phyloP scores from a whole-genome alignment of 2,113 vertebrate genomes.

The Ailurus styani region DNA sequence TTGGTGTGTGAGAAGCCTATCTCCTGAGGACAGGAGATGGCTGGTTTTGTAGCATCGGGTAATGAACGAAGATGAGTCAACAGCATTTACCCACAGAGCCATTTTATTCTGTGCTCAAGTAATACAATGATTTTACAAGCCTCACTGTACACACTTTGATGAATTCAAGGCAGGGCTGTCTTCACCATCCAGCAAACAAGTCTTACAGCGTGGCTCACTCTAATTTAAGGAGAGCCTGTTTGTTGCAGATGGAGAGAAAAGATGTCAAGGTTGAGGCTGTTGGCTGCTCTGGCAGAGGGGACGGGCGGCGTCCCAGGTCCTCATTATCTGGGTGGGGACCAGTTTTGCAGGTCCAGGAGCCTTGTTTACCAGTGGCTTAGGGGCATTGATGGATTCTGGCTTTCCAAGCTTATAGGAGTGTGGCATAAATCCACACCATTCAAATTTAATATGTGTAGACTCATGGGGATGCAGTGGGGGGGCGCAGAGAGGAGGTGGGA shows the following conservation, averaged over 20 bases:
- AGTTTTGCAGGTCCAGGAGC: not conserved
- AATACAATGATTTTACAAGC: not conserved
- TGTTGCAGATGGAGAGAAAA: not conserved
- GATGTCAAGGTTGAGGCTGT: not conserved
- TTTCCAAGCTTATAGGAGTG: not conserved
- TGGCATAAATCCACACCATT: not conserved
- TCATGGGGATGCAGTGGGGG: not conserved
- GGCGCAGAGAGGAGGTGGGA: not conserved
- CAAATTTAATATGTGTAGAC: not conserved
- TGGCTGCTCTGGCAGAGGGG: not conserved
- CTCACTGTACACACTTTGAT: not conserved
- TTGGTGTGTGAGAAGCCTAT: not conserved
- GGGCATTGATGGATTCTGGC: not conserved
- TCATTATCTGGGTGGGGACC: not conserved
- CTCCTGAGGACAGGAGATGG: not conserved
- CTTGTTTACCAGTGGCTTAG: not conserved
- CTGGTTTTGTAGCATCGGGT: not conserved
- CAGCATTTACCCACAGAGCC: not conserved
- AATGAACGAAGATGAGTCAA: not conserved
- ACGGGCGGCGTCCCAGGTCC: not conserved
- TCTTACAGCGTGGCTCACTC: not conserved
- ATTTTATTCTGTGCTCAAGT: slow-evolving; percentile 57
- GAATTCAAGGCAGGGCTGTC: not conserved
- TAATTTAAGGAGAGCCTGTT: not conserved
- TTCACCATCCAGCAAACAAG: not conserved